phyloP scores from a whole-genome alignment of 2,888 invertebrate species.

The Papilio gigon region DNA sequence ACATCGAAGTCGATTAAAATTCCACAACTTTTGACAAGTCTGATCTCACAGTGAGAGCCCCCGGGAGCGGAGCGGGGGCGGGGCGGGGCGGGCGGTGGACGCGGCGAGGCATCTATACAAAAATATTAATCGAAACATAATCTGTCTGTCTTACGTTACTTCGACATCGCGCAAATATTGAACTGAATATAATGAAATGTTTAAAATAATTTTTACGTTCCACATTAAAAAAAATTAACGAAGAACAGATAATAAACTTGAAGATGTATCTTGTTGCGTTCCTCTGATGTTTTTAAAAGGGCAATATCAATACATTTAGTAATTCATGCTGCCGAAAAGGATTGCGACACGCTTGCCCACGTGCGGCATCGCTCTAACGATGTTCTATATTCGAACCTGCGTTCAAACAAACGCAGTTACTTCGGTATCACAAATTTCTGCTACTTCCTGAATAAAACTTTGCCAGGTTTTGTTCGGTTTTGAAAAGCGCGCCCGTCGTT shows the following conservation, averaged over 20 bases:
- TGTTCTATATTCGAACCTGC: conserved; percentile 10
- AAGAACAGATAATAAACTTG: too few relatives aligned
- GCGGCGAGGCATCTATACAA: background rate
- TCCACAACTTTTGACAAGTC: conserved; percentile 31
- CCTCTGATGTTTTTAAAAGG: too few relatives aligned
- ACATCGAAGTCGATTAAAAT: conserved; percentile 25
- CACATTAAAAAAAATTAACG: too few relatives aligned
- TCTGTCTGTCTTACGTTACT: conserved; percentile 1
- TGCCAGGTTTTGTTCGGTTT: conserved; percentile 33
- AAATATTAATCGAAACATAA: conserved; percentile 27
- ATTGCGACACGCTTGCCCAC: too few relatives aligned
- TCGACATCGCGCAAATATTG: background rate
- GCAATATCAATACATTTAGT: too few relatives aligned
- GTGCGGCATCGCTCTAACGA: background rate
- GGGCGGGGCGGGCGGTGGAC: background rate
- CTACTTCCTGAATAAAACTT: conserved; percentile 42
- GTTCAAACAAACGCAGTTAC: background rate
- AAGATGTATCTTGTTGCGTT: too few relatives aligned
- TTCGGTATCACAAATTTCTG: conserved; percentile 29
- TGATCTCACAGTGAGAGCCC: conserved; percentile 12
- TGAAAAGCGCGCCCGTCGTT: conserved; percentile 37
- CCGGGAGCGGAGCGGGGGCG: background rate
- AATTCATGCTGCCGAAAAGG: too few relatives aligned
- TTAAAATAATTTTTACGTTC: background rate
- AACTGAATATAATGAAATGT: background rate